These are phyloP conservation scores for Bubalus kerabau DNA, from an alignment of 2,113 vertebrate genomes.

Conservation along the genomic window DNA sequence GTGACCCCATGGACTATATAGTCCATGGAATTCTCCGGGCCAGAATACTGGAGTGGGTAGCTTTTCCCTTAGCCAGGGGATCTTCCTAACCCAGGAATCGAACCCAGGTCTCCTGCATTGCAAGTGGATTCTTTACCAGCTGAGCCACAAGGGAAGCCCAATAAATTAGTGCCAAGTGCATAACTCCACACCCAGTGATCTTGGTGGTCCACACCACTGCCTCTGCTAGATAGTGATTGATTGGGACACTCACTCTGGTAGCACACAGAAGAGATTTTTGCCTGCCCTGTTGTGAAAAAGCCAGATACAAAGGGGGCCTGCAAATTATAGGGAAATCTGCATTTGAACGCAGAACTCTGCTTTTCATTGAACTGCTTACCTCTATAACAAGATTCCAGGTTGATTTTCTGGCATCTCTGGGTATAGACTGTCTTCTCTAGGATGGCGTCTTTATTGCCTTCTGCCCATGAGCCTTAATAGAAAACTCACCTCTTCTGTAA, in stretches of 20 bases:
- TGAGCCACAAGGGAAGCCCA: not conserved
- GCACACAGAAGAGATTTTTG: not conserved
- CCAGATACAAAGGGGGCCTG: not conserved
- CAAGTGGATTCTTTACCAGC: not conserved
- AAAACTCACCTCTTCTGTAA: not conserved
- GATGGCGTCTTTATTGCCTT: not conserved
- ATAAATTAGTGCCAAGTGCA: not conserved
- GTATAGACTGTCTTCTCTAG: not conserved
- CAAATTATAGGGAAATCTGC: not conserved
- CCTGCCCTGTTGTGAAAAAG: not conserved
- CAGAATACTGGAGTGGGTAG: not conserved
- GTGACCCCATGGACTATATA: not conserved
- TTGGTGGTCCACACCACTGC: not conserved
- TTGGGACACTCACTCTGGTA: not conserved
- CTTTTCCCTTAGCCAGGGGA: not conserved
- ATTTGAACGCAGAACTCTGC: not conserved
- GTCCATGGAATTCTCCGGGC: too few species aligned
- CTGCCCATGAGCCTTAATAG: not conserved
- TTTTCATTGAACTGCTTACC: not conserved
- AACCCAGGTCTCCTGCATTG: not conserved
- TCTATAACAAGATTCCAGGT: not conserved
- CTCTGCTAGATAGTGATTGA: not conserved
- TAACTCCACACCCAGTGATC: fast-evolving
- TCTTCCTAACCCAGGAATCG: not conserved
- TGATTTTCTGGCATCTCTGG: not conserved